Base-by-base conservation (phyloP, 2,113 vertebrate genomes). In the Acinonyx jubatus region DNA sequence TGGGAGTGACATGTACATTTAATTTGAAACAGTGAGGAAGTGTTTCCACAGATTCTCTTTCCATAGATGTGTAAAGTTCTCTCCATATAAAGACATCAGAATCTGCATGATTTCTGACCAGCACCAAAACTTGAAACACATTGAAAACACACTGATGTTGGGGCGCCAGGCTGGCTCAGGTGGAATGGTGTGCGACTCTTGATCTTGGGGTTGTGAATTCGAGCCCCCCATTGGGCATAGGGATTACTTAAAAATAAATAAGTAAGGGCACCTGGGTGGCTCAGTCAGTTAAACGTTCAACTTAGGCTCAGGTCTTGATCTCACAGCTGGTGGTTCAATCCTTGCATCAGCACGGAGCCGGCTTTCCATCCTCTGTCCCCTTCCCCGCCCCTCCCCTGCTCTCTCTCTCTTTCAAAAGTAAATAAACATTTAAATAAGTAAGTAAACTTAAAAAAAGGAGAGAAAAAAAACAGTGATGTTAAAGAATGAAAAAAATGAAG, bases 1-100 rank as follows among this genome's bases (percentile, higher is more conserved):
- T 96, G 91, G 89, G 81, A 89, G 52, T 94, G 79, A 95, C 86
- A 50, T 18, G 61, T 31, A 68, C 80, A 61, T 92, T 95, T 94
- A 97, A 73, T 93, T 69, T 48, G 7, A 97, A 36, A 95, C 83
- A 55, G 76, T 38, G 89, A 78, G 68, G 69, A 48, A 48, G 50
- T 29, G 14, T 73, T 92, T 96, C 38, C 55, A 61, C 38, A 52
- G 82, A 76, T 63, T 69, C 27, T 94, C 23, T 91, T 73, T 76
- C 52, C 3, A 41, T 87, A 68, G 21, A 19, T 66, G 83, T 36
- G 2, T 73, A 38, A 63, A 23, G 7, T 25, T 93, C 52, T 91
- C 55, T 38, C 45, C 4, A 7, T 57, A 48, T 81, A 38, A 83
- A 55, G 73, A 57, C 57, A 3, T 31, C 41, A 89, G 65, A 52